Percentiles rank a stretch among this genome's conserved stretches.
Evolutionary conservation across 2,888 invertebrate genomes (phyloP).

Genomic region (Chaetogeoica ovagalla): DNA sequence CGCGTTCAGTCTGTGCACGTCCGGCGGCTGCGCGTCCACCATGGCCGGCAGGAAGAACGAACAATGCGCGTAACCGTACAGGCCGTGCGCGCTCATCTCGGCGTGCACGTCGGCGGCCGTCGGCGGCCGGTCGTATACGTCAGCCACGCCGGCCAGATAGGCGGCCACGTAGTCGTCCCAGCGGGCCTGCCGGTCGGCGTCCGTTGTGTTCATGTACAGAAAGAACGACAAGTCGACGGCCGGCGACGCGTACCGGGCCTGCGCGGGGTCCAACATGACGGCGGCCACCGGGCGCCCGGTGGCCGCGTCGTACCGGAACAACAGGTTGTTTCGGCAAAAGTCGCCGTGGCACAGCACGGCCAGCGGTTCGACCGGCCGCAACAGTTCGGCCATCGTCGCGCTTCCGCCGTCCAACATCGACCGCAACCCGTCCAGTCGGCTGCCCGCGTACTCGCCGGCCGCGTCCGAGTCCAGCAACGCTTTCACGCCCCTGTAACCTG

Average conservation of each 20-base stretch:
- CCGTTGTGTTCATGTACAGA: constrained; percentile 67
- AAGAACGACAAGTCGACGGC: constrained; percentile 67
- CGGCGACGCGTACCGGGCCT: constrained; percentile 63
- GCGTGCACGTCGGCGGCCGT: constrained; percentile 16
- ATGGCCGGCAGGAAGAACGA: constrained; percentile 54
- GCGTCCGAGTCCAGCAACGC: neutral
- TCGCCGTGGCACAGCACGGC: constrained; percentile 57
- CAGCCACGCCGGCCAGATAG: constrained; percentile 65
- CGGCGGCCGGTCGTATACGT: neutral
- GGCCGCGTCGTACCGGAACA: constrained; percentile 55
- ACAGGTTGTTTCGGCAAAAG: constrained; percentile 56
- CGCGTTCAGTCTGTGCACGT: neutral
- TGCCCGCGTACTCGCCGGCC: neutral
- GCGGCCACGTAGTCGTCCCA: constrained; percentile 66
- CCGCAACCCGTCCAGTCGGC: neutral
- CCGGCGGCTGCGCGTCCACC: constrained; percentile 34
- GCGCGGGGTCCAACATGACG: constrained; percentile 55
- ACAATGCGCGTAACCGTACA: constrained; percentile 52
- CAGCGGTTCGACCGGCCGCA: constrained; percentile 54
- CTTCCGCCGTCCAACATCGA: constrained; percentile 20
- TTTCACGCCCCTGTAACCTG: constrained; percentile 29
- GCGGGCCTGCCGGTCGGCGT: constrained; percentile 65
- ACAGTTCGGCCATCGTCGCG: constrained; percentile 9
- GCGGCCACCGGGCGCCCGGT: constrained; percentile 52
- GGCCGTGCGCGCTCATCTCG: constrained; percentile 38